Evolutionary conservation across 2,797 vertebrate species (phyloP).

Genomic region (Catamblyrhynchus diadema): DNA sequence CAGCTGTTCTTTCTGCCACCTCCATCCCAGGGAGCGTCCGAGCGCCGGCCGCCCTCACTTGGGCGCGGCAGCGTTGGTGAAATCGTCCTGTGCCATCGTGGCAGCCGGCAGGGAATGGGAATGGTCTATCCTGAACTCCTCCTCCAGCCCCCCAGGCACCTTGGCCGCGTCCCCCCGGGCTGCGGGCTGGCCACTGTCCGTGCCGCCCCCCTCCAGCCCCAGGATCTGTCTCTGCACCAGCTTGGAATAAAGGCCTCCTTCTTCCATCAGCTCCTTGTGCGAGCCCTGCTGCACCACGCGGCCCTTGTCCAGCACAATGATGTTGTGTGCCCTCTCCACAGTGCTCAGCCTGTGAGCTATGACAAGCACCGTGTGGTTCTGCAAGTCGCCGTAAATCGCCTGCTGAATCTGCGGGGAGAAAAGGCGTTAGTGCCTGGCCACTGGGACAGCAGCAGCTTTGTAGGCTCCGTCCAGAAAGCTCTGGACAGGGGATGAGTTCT

Average conservation of each 20-base stretch:
- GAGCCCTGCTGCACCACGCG: constrained; percentile 87
- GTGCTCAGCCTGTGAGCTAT: constrained; percentile 95
- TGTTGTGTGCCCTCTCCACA: constrained; percentile 87
- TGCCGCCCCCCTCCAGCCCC: constrained; percentile 72
- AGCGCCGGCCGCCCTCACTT: neutral
- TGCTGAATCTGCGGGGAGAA: constrained; percentile 84
- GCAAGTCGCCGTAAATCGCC: constrained; percentile 85
- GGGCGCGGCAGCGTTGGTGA: neutral
- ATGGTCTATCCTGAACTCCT: constrained; percentile 62
- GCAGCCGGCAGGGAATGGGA: neutral
- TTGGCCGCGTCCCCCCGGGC: constrained; percentile 14
- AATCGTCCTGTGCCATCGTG: neutral
- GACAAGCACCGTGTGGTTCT: constrained; percentile 86
- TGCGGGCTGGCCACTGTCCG: neutral
- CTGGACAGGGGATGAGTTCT: neutral
- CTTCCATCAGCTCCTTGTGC: constrained; percentile 88
- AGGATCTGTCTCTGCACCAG: constrained; percentile 92
- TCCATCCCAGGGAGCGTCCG: neutral
- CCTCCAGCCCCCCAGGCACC: neutral
- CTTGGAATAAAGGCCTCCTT: constrained; percentile 85
- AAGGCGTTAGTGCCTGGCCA: neutral
- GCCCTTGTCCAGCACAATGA: constrained; percentile 85
- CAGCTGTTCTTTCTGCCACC: neutral
- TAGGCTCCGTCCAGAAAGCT: neutral
- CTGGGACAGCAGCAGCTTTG: neutral